Base-by-base conservation (phyloP, 2,113 vertebrate species). In the Meleagris gallopavo region DNA sequence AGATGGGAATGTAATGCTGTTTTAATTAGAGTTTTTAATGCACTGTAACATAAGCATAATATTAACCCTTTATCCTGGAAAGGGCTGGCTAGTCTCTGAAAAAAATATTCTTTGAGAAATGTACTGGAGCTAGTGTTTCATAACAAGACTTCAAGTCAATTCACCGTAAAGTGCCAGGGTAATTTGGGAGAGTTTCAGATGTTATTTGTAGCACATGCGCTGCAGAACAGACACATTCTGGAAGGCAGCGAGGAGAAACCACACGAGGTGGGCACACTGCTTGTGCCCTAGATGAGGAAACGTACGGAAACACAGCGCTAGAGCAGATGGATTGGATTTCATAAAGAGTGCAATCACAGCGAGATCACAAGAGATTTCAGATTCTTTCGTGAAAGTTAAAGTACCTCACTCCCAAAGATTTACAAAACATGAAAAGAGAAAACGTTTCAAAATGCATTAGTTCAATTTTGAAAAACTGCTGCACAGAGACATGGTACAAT, bases 1-100 rank as follows among this genome's bases (percentile, higher is more conserved):
- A 99, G 99, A 99, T 99, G 99, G 99, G 99, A 99, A 99, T 99
- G 98, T 99, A 99, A 99, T 99, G 99, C 99, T 99, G 98, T 99
- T 99, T 99, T 99, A 99, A 99, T 99, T 99, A 99, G 98, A 99
- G 98, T 98, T 98, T 98, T 99, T 99, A 99, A 99, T 98, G 98
- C 98, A 99, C 98, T 98, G 99, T 98, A 99, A 99, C 99, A 99
- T 99, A 99, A 99, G 99, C 99, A 99, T 98, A 99, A 99, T 99
- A 99, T 99, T 99, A 99, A 99, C 99, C 98, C 98, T 99, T 99
- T 98, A 97, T 98, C 98, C 98, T 98, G 98, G 98, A 98, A 97
- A 98, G 98, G 98, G 95, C 96, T 97, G 96, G 97, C 97, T 98
- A 98, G 98, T 98, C 97, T 97, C 96, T 94, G 96, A 97, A 92